Evolutionary conservation across 2,888 invertebrate genomes (phyloP).

Genomic region (Catocala sponsa): DNA sequence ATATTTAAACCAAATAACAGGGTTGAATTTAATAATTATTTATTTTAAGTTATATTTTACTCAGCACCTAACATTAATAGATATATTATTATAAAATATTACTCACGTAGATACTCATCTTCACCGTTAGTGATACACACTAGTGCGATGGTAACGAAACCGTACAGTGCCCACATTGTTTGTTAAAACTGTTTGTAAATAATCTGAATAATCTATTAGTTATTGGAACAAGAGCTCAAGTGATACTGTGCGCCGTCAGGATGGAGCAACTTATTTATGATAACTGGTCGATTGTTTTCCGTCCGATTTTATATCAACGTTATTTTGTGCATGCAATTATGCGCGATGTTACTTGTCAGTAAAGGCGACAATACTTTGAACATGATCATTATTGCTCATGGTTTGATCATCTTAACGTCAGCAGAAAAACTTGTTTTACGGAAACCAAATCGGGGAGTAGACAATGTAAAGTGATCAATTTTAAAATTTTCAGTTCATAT

Average conservation of each 20-base stretch:
- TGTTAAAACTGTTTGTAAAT: constrained; percentile 5
- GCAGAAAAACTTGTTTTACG: neutral
- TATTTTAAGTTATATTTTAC: no score
- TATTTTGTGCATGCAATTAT: constrained; percentile 30
- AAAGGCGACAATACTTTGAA: constrained; percentile 29
- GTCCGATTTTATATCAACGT: constrained; percentile 32
- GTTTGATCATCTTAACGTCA: neutral
- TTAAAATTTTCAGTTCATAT: no score
- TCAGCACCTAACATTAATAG: neutral
- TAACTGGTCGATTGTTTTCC: constrained; percentile 46
- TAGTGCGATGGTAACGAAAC: constrained; percentile 61
- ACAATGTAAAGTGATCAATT: no score
- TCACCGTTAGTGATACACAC: constrained; percentile 58
- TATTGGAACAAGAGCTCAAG: constrained; percentile 64
- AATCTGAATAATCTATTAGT: constrained; percentile 35
- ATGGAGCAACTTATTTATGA: constrained; percentile 69
- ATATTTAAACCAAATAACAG: no score
- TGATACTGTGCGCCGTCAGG: constrained; percentile 65
- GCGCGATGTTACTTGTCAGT: constrained; percentile 19
- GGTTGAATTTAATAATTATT: no score
- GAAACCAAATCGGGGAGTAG: neutral
- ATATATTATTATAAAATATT: constrained; percentile 8
- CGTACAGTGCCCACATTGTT: constrained; percentile 63
- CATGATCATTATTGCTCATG: neutral
- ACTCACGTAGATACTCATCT: constrained; percentile 72